Conservation (phyloP, 2,888 invertebrate species). For the Abrostola triplasia region DNA sequence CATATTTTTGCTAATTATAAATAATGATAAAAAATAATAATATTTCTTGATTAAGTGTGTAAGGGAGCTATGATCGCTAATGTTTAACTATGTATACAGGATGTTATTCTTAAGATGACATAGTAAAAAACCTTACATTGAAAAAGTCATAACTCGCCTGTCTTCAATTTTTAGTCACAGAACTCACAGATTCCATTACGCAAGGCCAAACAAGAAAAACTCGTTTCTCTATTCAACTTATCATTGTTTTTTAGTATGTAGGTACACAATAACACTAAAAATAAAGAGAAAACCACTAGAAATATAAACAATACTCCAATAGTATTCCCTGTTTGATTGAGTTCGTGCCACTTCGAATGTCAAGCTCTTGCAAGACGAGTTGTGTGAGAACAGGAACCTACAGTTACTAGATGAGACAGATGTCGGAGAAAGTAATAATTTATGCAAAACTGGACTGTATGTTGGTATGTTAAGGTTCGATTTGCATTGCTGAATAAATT, state of each 20-base stretch:
- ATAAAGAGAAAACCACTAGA: constrained; percentile 2
- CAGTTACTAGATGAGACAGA: constrained; percentile 25
- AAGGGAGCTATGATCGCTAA: too few relatives aligned
- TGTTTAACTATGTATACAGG: too few relatives aligned
- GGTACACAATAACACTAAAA: background rate
- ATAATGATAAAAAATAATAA: too few relatives aligned
- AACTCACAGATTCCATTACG: too few relatives aligned
- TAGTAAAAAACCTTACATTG: too few relatives aligned
- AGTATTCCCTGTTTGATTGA: constrained; percentile 12
- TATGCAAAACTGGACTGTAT: background rate
- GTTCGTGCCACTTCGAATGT: constrained; percentile 37
- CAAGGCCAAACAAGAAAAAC: too few relatives aligned
- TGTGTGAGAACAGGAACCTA: constrained; percentile 5
- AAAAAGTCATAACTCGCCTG: too few relatives aligned
- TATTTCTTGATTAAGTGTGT: too few relatives aligned
- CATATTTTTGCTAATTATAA: too few relatives aligned
- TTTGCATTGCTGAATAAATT: background rate
- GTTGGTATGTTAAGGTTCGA: background rate
- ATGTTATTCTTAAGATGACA: too few relatives aligned
- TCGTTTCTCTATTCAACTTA: too few relatives aligned
- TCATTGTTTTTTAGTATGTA: background rate
- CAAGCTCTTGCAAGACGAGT: constrained; percentile 32
- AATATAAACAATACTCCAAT: background rate
- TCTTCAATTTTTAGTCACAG: too few relatives aligned
- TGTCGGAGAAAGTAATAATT: background rate